These are phyloP conservation scores for Muschampia plurimacula DNA, from an alignment of 2,888 invertebrate species.

Conservation along the genomic window DNA sequence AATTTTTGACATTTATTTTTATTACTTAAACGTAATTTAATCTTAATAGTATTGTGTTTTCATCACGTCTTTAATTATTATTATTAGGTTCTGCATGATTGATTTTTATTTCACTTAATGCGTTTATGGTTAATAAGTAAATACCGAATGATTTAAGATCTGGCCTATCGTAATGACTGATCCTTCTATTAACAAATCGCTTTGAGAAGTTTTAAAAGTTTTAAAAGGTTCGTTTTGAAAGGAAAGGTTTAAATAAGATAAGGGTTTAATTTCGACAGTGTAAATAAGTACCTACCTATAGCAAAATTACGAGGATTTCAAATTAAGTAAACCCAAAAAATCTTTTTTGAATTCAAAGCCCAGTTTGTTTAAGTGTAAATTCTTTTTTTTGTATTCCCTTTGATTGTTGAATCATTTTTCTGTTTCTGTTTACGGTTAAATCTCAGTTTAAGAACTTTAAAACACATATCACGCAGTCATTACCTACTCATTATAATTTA, in stretches of 20 bases:
- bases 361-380: not conserved
- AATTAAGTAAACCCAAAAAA: not conserved
- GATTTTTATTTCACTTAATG: not conserved
- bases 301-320: not conserved
- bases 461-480: too few species aligned
- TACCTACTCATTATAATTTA: too few species aligned
- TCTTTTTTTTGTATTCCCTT: too few species aligned
- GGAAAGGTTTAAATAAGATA: not conserved
- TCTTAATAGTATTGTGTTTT: too few species aligned
- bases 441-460: too few species aligned
- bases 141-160: not conserved
- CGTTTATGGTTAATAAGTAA: not conserved
- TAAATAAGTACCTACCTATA: not conserved
- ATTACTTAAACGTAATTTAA: too few species aligned
- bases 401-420: too few species aligned
- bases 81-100: too few species aligned
- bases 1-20: too few species aligned
- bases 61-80: too few species aligned
- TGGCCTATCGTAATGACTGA: not conserved
- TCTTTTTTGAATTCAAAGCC: not conserved
- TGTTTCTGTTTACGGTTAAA: too few species aligned
- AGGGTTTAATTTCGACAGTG: constrained; percentile 3
- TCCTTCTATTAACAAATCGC: not conserved
- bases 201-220: not conserved
- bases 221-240: not conserved